A percentile compares a stretch with the other conserved stretches of the same genome.
Evolutionary conservation across 2,797 vertebrate species (phyloP).

Genomic region (Petrocephalus schoutedeni): DNA sequence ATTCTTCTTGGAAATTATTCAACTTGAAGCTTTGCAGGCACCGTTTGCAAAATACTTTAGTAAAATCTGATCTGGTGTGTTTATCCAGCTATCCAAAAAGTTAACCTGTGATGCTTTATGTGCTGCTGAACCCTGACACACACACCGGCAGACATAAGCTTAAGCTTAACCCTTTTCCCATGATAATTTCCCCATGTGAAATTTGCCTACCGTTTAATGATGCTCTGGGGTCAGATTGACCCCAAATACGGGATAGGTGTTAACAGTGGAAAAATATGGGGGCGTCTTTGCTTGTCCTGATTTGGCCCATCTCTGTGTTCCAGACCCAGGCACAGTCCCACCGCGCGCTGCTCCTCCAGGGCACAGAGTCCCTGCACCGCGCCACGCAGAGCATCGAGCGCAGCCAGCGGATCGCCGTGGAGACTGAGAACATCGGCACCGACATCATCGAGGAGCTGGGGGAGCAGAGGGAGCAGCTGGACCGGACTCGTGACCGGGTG

Average conservation of each 20-base stretch:
- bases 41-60: not conserved
- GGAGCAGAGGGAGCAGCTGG: conserved; percentile 89
- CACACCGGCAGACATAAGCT: not conserved
- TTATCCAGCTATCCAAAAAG: not conserved
- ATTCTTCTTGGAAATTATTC: not conserved
- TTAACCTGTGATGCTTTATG: not conserved
- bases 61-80: not conserved
- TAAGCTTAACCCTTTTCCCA: too few species aligned
- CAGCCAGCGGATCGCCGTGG: conserved; percentile 81
- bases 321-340: conserved; percentile 83
- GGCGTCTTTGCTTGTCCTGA: not conserved
- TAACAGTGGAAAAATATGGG: not conserved
- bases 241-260: too few species aligned
- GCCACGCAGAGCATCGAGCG: conserved; percentile 85
- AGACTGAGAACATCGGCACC: conserved; percentile 84
- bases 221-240: too few species aligned
- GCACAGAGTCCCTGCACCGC: conserved; percentile 78
- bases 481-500: conserved; percentile 80
- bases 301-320: not conserved
- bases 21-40: not conserved
- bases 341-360: conserved; percentile 83
- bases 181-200: too few species aligned
- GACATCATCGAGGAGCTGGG: conserved; percentile 94
- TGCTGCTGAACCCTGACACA: not conserved
- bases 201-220: too few species aligned